Evolutionary conservation across 2,797 vertebrate species (phyloP).

Genomic region (Todus mexicanus): DNA sequence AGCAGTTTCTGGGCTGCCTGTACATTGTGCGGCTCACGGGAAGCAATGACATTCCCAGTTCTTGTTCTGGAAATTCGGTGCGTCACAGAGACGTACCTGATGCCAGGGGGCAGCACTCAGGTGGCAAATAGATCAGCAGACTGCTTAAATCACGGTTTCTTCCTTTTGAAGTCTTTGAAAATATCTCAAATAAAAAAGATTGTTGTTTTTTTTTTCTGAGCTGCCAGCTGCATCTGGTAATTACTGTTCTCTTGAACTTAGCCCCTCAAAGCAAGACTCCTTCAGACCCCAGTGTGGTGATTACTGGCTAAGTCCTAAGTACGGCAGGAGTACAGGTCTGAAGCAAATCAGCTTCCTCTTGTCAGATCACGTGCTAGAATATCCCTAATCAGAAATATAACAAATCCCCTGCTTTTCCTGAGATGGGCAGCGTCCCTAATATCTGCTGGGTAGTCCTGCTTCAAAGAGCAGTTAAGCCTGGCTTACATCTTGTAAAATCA

Average conservation of each 20-base stretch:
- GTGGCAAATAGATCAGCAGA: background rate
- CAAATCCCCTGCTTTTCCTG: background rate
- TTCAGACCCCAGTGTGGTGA: background rate
- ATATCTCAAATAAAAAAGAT: background rate
- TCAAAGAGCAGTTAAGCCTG: conserved; percentile 13
- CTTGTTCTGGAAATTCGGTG: background rate
- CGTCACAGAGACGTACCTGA: fast-evolving
- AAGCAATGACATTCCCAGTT: background rate
- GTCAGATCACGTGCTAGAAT: background rate
- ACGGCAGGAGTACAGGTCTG: background rate
- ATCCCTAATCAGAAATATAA: background rate
- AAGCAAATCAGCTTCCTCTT: background rate
- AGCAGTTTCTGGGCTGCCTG: background rate
- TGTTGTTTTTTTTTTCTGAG: fast-evolving
- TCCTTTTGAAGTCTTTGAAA: background rate
- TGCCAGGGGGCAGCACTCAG: background rate
- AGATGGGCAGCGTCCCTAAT: background rate
- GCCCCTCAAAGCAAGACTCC: background rate
- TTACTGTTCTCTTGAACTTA: background rate
- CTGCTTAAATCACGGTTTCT: background rate
- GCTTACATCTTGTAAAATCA: background rate
- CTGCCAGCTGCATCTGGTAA: background rate
- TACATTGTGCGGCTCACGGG: background rate
- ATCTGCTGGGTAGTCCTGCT: background rate
- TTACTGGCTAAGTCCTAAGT: background rate